Conservation (phyloP, 2,797 vertebrate genomes). For the Fistularia tabacaria region DNA sequence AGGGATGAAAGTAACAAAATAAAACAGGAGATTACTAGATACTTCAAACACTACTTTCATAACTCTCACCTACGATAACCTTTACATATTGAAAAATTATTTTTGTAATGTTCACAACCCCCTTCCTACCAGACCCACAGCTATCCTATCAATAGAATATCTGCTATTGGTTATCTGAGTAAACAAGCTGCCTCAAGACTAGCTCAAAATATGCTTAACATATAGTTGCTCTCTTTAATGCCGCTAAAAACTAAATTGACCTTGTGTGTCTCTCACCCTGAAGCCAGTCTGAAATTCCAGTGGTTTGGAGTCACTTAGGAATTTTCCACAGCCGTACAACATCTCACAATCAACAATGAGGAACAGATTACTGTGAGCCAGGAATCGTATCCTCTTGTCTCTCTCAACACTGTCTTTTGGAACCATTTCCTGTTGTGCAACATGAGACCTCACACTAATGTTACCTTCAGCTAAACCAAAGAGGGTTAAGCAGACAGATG, state of each 20-base stretch:
- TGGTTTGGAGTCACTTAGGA: slow-evolving; percentile 75
- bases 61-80: too few relatives aligned
- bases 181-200: slow-evolving; percentile 34
- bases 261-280: slow-evolving; percentile 72
- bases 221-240: slow-evolving; percentile 63
- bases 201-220: slow-evolving; percentile 41
- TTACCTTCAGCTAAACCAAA: slow-evolving; percentile 9
- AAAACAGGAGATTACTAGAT: too few relatives aligned
- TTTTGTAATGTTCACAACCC: not conserved
- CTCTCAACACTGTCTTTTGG: slow-evolving; percentile 58
- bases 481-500: slow-evolving; percentile 8
- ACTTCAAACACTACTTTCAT: too few relatives aligned
- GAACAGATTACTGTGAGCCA: slow-evolving; percentile 71
- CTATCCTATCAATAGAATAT: slow-evolving; percentile 36
- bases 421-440: slow-evolving; percentile 55
- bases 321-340: slow-evolving; percentile 75
- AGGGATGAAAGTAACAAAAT: too few relatives aligned
- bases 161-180: slow-evolving; percentile 36
- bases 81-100: too few relatives aligned
- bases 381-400: slow-evolving; percentile 64
- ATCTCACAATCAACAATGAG: slow-evolving; percentile 76
- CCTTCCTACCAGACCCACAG: slow-evolving; percentile 12
- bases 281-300: slow-evolving; percentile 78
- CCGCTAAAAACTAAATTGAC: slow-evolving; percentile 68
- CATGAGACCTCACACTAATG: slow-evolving; percentile 12